phyloP scores from a whole-genome alignment of 2,888 invertebrate genomes.

The Cryptosula pallasiana region DNA sequence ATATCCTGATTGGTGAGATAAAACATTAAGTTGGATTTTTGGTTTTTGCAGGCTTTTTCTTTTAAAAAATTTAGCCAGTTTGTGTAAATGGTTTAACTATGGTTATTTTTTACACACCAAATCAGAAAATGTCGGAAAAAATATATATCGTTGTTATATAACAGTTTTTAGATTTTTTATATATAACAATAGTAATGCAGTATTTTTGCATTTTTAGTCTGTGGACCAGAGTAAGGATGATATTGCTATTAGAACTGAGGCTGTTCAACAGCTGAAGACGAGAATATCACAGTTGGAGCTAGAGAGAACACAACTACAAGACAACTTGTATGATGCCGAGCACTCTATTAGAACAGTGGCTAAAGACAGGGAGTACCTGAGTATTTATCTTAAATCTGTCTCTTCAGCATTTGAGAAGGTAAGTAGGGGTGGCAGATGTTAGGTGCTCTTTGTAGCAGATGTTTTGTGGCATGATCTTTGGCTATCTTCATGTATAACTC shows the following conservation, averaged over 20 bases:
- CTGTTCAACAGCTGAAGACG: conserved; percentile 40
- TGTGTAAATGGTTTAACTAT: too few relatives aligned
- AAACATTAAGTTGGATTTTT: too few relatives aligned
- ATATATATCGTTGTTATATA: background rate
- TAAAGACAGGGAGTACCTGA: conserved; percentile 45
- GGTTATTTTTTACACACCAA: too few relatives aligned
- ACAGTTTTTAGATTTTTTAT: background rate
- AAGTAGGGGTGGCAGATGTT: too few relatives aligned
- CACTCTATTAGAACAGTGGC: conserved; percentile 43
- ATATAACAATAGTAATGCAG: too few relatives aligned
- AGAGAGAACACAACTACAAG: conserved; percentile 38
- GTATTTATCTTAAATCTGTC: conserved; percentile 40
- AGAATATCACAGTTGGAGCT: conserved; percentile 38
- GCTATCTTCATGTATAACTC: too few relatives aligned
- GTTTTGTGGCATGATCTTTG: too few relatives aligned
- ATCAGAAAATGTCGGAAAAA: too few relatives aligned
- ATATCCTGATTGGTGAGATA: too few relatives aligned
- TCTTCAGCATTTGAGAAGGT: conserved; percentile 43
- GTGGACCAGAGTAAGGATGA: background rate
- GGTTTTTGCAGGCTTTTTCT: too few relatives aligned
- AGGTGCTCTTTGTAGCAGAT: too few relatives aligned
- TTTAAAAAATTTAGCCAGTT: too few relatives aligned
- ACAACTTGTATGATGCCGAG: conserved; percentile 45
- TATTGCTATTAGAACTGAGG: conserved; percentile 36
- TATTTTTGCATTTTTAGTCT: background rate